Evolutionary conservation across 2,888 invertebrate species (phyloP).

Genomic region (Plagodis dolabraria): DNA sequence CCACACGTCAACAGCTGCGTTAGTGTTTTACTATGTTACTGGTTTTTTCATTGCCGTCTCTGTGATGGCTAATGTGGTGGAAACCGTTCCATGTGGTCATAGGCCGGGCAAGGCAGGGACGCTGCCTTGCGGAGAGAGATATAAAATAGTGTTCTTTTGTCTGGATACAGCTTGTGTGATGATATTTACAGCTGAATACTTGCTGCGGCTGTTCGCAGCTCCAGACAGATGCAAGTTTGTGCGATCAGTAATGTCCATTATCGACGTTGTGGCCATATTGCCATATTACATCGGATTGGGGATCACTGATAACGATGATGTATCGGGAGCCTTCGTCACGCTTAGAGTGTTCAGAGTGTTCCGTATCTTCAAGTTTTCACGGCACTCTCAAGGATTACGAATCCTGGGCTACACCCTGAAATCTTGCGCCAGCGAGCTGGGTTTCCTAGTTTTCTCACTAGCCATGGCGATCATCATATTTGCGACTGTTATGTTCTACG

Average conservation of each 20-base stretch:
- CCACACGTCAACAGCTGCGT: conserved; percentile 98
- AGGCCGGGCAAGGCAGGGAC: conserved; percentile 94
- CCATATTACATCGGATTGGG: conserved; percentile 99
- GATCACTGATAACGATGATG: conserved; percentile 99
- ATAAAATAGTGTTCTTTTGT: conserved; percentile 99
- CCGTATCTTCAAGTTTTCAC: conserved; percentile 99
- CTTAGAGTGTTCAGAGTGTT: conserved; percentile 99
- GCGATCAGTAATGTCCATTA: conserved; percentile 99
- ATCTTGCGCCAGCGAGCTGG: conserved; percentile 99
- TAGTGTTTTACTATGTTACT: conserved; percentile 99
- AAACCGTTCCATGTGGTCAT: conserved; percentile 97
- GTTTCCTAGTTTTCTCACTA: conserved; percentile 99
- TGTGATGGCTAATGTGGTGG: conserved; percentile 99
- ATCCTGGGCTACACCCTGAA: conserved; percentile 99
- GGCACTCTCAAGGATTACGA: conserved; percentile 99
- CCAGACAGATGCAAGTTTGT: conserved; percentile 99
- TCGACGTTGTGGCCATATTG: conserved; percentile 99
- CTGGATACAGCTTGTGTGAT: conserved; percentile 99
- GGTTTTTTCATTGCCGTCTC: conserved; percentile 99
- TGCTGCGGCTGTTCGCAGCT: conserved; percentile 98
- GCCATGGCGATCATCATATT: conserved; percentile 99
- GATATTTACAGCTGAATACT: conserved; percentile 99
- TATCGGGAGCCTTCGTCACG: conserved; percentile 99
- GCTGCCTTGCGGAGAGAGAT: conserved; percentile 97
- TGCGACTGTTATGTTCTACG: conserved; percentile 99